These are phyloP conservation scores for Pachycephala philippinensis DNA, from an alignment of 2,113 vertebrate species.

Conservation along the genomic window DNA sequence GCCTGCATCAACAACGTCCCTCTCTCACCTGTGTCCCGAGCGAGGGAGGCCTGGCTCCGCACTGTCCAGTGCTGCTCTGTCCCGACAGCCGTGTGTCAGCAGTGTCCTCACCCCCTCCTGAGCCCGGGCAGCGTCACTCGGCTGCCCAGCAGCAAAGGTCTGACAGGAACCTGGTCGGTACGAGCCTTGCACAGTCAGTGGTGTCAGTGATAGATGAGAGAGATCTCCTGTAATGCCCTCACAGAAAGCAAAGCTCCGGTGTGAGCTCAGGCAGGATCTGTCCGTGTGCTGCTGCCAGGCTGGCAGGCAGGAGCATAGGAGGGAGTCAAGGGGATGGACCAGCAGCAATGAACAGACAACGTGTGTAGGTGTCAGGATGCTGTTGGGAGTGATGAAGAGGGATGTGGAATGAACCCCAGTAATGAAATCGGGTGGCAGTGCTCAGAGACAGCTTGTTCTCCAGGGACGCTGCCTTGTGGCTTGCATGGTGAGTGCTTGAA, in stretches of 20 bases:
- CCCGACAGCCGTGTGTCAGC: rapidly evolving
- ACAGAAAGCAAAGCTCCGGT: rapidly evolving
- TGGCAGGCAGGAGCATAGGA: rapidly evolving
- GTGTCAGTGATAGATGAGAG: rapidly evolving
- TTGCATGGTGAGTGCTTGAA: neutral
- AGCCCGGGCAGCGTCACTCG: rapidly evolving
- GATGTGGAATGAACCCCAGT: neutral
- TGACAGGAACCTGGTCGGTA: rapidly evolving
- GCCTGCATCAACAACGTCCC: rapidly evolving
- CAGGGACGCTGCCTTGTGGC: neutral
- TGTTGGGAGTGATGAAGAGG: neutral
- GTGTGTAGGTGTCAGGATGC: neutral
- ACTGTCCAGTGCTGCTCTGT: neutral
- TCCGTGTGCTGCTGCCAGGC: neutral
- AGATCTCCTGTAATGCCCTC: rapidly evolving
- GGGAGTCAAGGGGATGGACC: neutral
- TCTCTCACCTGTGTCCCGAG: neutral
- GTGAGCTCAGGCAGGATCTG: neutral
- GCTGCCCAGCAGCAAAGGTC: neutral
- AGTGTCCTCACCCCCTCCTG: neutral
- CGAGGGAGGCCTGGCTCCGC: neutral
- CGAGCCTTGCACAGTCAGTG: neutral
- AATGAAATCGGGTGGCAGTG: neutral
- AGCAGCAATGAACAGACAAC: rapidly evolving
- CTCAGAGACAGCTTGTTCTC: neutral